phyloP scores from a whole-genome alignment of 2,888 invertebrate genomes.

The Drosophila phalerata region DNA sequence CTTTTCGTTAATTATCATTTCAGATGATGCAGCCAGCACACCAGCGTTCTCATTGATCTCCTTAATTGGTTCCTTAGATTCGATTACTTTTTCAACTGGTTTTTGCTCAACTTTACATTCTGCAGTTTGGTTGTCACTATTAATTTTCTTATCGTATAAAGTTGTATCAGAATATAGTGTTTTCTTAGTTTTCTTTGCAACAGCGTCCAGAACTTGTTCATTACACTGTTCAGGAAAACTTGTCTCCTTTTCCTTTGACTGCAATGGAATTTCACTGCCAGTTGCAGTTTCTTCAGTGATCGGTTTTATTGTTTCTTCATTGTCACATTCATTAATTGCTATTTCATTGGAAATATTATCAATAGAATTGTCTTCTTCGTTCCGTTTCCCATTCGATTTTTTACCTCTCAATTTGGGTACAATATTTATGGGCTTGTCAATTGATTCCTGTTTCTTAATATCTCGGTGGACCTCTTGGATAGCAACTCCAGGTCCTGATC shows the following conservation, averaged over 20 bases:
- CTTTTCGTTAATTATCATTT: slow-evolving; percentile 9
- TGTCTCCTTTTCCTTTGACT: slow-evolving; percentile 23
- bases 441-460: slow-evolving; percentile 42
- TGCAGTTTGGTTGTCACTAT: slow-evolving; percentile 6
- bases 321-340: slow-evolving; percentile 11
- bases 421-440: slow-evolving; percentile 82
- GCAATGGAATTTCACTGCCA: slow-evolving; percentile 7
- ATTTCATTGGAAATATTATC: slow-evolving; percentile 10
- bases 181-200: slow-evolving; percentile 85
- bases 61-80: slow-evolving; percentile 13
- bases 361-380: slow-evolving; percentile 54
- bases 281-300: slow-evolving; percentile 19
- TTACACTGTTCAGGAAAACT: slow-evolving; percentile 29
- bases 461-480: slow-evolving; percentile 28
- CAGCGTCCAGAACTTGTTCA: slow-evolving; percentile 83
- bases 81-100: slow-evolving; percentile 14
- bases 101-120: slow-evolving; percentile 40
- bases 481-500: slow-evolving; percentile 3
- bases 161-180: slow-evolving; percentile 79
- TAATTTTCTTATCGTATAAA: slow-evolving; percentile 39
- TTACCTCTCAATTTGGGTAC: slow-evolving; percentile 83
- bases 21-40: slow-evolving; percentile 10
- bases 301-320: slow-evolving; percentile 28
- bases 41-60: background rate
- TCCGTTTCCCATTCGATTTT: slow-evolving; percentile 68